Percentiles rank a stretch among this genome's conserved stretches.
Evolutionary conservation across 2,797 vertebrate species (phyloP).

Genomic region (Gallinago stenura): DNA sequence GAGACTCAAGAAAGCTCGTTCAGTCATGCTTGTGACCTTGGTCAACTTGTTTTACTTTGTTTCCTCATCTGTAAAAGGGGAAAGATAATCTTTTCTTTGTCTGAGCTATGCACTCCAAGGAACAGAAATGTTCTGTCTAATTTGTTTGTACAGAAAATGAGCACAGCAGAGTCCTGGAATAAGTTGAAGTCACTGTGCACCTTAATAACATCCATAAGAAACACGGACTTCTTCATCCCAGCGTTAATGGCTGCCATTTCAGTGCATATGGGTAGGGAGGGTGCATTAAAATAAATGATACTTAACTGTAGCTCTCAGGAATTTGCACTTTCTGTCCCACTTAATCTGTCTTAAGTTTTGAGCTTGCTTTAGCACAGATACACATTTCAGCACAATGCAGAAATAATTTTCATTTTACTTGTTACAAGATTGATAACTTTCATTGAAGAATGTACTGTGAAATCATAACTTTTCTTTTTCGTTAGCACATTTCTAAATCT

Average conservation of each 20-base stretch:
- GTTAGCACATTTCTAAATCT: slow-evolving; percentile 58
- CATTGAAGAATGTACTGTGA: slow-evolving; percentile 69
- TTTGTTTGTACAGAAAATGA: slow-evolving; percentile 43
- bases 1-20: slow-evolving; percentile 4
- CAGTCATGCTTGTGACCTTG: not conserved
- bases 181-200: slow-evolving; percentile 29
- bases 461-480: slow-evolving; percentile 43
- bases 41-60: slow-evolving; percentile 31
- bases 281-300: slow-evolving; percentile 14
- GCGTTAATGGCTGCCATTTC: not conserved
- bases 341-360: slow-evolving; percentile 30
- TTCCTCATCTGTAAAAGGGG: slow-evolving; percentile 31
- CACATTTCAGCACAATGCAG: slow-evolving; percentile 58
- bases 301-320: slow-evolving; percentile 64
- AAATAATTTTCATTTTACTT: slow-evolving; percentile 42
- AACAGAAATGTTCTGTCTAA: slow-evolving; percentile 13
- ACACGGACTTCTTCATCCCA: not conserved
- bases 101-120: slow-evolving; percentile 49
- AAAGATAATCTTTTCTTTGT: slow-evolving; percentile 47
- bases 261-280: not conserved
- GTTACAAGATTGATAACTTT: slow-evolving; percentile 28
- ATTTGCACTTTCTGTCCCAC: slow-evolving; percentile 69
- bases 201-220: not conserved
- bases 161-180: not conserved
- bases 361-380: slow-evolving; percentile 48